These are phyloP conservation scores for Globodera rostochiensis DNA, from an alignment of 1,140 invertebrate genomes.

Conservation along the genomic window DNA sequence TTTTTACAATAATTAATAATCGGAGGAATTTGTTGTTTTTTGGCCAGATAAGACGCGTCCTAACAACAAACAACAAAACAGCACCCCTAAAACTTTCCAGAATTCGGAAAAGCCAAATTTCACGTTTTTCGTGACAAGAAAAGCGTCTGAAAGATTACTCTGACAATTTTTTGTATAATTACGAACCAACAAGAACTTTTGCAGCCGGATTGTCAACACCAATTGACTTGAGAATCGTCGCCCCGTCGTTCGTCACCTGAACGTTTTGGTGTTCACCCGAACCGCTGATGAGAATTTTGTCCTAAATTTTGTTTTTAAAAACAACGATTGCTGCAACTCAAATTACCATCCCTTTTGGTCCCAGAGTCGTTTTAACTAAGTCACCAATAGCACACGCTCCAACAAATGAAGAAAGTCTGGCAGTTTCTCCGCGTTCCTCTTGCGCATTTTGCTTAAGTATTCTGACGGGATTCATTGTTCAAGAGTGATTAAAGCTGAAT, in stretches of 20 bases:
- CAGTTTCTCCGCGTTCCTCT: conserved; percentile 88
- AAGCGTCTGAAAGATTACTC: no score
- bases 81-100: no score
- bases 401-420: conserved; percentile 85
- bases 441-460: conserved; percentile 92
- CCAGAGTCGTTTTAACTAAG: conserved; percentile 93
- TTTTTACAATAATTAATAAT: conserved; percentile 24
- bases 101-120: no score
- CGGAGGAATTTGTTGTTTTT: conserved; percentile 11
- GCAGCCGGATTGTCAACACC: conserved; percentile 98
- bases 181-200: conserved; percentile 84
- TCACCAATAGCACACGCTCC: conserved; percentile 98
- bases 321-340: conserved; percentile 12
- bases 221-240: conserved; percentile 92
- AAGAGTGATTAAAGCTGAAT: no score
- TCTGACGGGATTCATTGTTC: conserved; percentile 35
- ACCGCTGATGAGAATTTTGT: conserved; percentile 91
- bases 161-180: conserved; percentile 21
- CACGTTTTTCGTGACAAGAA: no score
- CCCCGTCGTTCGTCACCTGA: conserved; percentile 98
- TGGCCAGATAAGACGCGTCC: no score
- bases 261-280: conserved; percentile 82
- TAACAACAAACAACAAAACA: no score
- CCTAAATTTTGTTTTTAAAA: conserved; percentile 67
- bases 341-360: conserved; percentile 92